Conservation (phyloP, 2,797 vertebrate genomes). For the Poecilia picta region DNA sequence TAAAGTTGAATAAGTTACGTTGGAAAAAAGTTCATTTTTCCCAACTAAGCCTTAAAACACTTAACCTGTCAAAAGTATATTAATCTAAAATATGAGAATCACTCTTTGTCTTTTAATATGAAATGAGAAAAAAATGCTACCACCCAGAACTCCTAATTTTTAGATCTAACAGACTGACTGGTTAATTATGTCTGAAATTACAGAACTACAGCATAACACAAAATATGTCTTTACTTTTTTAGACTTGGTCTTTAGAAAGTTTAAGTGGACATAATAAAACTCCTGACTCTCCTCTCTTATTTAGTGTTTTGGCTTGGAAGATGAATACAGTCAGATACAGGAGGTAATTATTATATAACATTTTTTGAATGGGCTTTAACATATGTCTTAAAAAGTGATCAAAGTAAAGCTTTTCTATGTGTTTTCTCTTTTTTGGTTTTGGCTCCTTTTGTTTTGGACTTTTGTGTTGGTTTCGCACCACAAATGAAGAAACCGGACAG, state of each 20-base stretch:
- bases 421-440: not conserved
- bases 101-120: not conserved
- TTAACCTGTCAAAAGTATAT: not conserved
- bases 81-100: not conserved
- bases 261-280: not conserved
- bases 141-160: not conserved
- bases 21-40: not conserved
- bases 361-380: not conserved
- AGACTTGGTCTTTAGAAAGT: not conserved
- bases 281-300: not conserved
- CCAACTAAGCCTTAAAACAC: not conserved
- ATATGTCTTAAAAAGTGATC: not conserved
- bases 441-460: not conserved
- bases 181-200: not conserved
- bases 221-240: not conserved
- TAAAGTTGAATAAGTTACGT: not conserved
- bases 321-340: not conserved
- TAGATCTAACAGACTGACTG: not conserved
- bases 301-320: not conserved
- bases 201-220: not conserved
- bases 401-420: not conserved
- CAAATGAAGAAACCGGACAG: not conserved
- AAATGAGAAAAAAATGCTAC: not conserved
- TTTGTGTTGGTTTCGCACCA: not conserved
- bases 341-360: not conserved